Evolutionary conservation across 2,888 invertebrate genomes (phyloP).

Genomic region (Zaprionus lineosus): DNA sequence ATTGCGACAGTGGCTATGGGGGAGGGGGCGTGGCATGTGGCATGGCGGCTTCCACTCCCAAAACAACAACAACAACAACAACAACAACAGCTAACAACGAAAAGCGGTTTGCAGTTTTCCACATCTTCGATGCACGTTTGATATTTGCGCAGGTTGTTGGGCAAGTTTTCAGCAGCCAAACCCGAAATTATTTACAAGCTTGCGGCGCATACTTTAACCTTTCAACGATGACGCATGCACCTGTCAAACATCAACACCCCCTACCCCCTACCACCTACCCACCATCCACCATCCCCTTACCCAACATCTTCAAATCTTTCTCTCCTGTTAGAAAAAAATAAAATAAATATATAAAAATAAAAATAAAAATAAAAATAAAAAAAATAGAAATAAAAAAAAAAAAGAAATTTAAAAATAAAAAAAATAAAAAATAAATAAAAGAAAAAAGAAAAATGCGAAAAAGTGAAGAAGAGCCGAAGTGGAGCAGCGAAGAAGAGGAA

Average conservation of each 20-base stretch:
- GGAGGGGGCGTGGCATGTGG: conserved; percentile 37
- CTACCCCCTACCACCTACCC: not conserved
- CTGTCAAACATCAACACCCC: conserved; percentile 34
- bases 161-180: conserved; percentile 60
- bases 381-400: not conserved
- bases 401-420: too few relatives aligned
- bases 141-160: conserved; percentile 70
- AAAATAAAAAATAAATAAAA: too few relatives aligned
- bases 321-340: too few relatives aligned
- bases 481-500: too few relatives aligned
- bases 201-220: conserved; percentile 61
- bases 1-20: conserved; percentile 35
- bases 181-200: conserved; percentile 72
- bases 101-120: conserved; percentile 49
- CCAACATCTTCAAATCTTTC: too few relatives aligned
- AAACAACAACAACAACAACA: conserved; percentile 12
- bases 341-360: too few relatives aligned
- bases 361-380: too few relatives aligned
- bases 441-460: not conserved
- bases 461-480: not conserved
- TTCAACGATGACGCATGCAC: conserved; percentile 66
- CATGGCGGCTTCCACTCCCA: conserved; percentile 43
- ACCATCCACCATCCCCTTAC: too few relatives aligned
- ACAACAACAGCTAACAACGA: not conserved
- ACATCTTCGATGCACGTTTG: conserved; percentile 69